Conservation (phyloP, 2,113 vertebrate species). For the Sander lucioperca region DNA sequence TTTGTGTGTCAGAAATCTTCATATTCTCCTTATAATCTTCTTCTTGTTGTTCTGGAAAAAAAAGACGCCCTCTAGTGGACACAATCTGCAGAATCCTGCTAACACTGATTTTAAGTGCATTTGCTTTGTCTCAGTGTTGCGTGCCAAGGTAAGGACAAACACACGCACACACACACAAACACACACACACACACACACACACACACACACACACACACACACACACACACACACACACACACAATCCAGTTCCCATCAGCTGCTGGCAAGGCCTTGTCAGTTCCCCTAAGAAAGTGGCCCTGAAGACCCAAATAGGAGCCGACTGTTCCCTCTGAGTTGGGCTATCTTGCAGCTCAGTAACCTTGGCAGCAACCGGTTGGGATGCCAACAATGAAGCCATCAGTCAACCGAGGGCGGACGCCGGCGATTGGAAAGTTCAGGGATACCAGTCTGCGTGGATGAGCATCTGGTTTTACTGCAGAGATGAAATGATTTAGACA, state of each 20-base stretch:
- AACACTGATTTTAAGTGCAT: not conserved
- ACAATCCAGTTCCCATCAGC: conserved; percentile 53
- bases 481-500: not conserved
- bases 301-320: conserved; percentile 60
- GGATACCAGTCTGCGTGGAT: not conserved
- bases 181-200: conserved; percentile 15
- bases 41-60: not conserved
- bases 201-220: conserved; percentile 28
- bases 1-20: not conserved
- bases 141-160: not conserved
- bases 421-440: conserved; percentile 6
- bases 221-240: conserved; percentile 17
- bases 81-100: not conserved
- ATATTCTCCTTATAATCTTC: not conserved
- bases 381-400: conserved; percentile 50
- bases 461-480: not conserved
- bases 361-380: conserved; percentile 48
- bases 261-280: conserved; percentile 29
- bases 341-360: conserved; percentile 35
- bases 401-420: conserved; percentile 6
- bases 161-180: conserved; percentile 9
- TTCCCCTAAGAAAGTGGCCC: conserved; percentile 54
- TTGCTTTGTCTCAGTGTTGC: not conserved
- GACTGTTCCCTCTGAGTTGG: conserved; percentile 24
- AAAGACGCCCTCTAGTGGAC: conserved; percentile 27